These are phyloP conservation scores for Ornithorhynchus anatinus DNA, from an alignment of 2,113 vertebrate genomes.

Conservation along the genomic window DNA sequence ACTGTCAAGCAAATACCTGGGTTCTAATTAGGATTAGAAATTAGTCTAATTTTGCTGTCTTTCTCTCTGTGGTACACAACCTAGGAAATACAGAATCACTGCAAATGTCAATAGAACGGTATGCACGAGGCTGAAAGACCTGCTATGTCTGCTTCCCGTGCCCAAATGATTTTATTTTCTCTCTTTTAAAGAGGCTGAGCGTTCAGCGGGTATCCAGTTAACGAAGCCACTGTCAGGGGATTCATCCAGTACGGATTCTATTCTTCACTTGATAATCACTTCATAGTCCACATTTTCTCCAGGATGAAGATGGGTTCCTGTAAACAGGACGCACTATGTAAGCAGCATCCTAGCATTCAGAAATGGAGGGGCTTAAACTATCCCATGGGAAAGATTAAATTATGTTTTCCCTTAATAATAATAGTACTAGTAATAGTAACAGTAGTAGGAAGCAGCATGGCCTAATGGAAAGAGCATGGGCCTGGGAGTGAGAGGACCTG, in stretches of 20 bases:
- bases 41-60: constrained; percentile 61
- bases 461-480: too few relatives aligned
- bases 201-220: constrained; percentile 54
- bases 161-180: constrained; percentile 38
- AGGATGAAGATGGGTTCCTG: constrained; percentile 1
- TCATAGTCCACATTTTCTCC: neutral
- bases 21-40: constrained; percentile 56
- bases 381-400: too few relatives aligned
- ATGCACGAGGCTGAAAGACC: constrained; percentile 55
- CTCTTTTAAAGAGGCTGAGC: constrained; percentile 32
- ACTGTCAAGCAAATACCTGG: constrained; percentile 54
- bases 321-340: neutral
- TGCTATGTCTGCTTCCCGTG: constrained; percentile 28
- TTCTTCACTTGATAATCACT: constrained; percentile 56
- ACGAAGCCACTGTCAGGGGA: constrained; percentile 36
- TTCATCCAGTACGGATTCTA: constrained; percentile 52
- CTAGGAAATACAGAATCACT: constrained; percentile 59
- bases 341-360: constrained; percentile 23
- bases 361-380: constrained; percentile 32
- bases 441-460: too few relatives aligned
- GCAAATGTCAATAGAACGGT: constrained; percentile 62
- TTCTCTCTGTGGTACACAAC: constrained; percentile 39
- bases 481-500: too few relatives aligned
- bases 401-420: too few relatives aligned
- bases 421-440: too few relatives aligned